These are phyloP conservation scores for Solenopsis invicta DNA, from an alignment of 1,140 invertebrate species.

Conservation along the genomic window DNA sequence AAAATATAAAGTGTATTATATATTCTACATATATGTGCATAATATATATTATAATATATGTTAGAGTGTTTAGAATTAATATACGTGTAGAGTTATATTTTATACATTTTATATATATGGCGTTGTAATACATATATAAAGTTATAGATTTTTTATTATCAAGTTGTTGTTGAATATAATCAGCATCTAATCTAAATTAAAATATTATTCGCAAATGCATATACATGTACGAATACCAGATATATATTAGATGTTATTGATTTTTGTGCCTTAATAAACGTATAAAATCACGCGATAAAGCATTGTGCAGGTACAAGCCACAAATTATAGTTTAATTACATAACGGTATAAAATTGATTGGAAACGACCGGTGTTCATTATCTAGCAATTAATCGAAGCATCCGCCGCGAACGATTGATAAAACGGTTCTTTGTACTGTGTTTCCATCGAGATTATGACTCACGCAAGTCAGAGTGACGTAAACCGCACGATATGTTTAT, in stretches of 20 bases:
- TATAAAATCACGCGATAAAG: background rate
- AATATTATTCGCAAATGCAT: too few species aligned
- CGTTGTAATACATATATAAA: too few species aligned
- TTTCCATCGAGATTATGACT: conserved; percentile 25
- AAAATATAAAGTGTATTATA: too few species aligned
- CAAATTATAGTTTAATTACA: background rate
- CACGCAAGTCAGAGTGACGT: conserved; percentile 32
- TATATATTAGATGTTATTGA: too few species aligned
- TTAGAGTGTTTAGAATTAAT: too few species aligned
- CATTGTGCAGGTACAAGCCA: background rate
- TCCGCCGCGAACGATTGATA: background rate
- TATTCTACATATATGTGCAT: too few species aligned
- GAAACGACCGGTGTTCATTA: background rate
- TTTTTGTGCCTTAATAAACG: background rate
- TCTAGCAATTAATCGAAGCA: background rate
- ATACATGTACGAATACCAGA: background rate
- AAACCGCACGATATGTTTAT: conserved; percentile 19
- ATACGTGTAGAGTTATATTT: too few species aligned
- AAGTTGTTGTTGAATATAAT: too few species aligned
- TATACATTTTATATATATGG: too few species aligned
- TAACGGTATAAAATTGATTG: background rate
- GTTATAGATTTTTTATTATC: too few species aligned
- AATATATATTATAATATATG: too few species aligned
- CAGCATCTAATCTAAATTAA: too few species aligned
- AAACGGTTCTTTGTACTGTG: conserved; percentile 22